Evolutionary conservation across 37 sponge, comb jelly and placozoan species (phyloP).

Genomic region (Axinella damicornis): DNA sequence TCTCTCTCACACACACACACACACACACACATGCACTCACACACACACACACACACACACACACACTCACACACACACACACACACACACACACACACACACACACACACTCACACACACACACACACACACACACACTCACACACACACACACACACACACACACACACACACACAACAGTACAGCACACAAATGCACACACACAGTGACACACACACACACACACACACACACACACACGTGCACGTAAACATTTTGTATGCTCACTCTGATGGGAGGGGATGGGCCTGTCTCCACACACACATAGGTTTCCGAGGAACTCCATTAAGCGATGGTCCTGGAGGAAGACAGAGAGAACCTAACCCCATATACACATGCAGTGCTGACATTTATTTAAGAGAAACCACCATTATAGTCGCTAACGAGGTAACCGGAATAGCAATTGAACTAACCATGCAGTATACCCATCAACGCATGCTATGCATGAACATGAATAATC

Average conservation of each 20-base stretch:
- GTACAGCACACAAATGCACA: slow-evolving; percentile 54
- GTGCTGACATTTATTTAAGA: no score
- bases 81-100: no score
- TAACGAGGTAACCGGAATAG: no score
- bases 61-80: no score
- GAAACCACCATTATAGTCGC: no score
- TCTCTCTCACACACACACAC: no score
- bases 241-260: slow-evolving; percentile 44
- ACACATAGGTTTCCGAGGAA: slow-evolving; percentile 77
- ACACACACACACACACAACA: not conserved
- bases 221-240: slow-evolving; percentile 58
- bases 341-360: not conserved
- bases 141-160: not conserved
- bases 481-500: no score
- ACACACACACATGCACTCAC: no score
- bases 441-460: no score
- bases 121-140: not conserved
- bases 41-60: not conserved
- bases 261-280: slow-evolving; percentile 59
- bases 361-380: no score
- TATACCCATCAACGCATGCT: no score
- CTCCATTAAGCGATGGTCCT: slow-evolving; percentile 72
- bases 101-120: no score
- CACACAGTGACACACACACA: slow-evolving; percentile 70
- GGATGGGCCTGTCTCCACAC: slow-evolving; percentile 64